phyloP scores from a whole-genome alignment of 2,113 vertebrate species.

The Sterrhoptilus dennistouni region DNA sequence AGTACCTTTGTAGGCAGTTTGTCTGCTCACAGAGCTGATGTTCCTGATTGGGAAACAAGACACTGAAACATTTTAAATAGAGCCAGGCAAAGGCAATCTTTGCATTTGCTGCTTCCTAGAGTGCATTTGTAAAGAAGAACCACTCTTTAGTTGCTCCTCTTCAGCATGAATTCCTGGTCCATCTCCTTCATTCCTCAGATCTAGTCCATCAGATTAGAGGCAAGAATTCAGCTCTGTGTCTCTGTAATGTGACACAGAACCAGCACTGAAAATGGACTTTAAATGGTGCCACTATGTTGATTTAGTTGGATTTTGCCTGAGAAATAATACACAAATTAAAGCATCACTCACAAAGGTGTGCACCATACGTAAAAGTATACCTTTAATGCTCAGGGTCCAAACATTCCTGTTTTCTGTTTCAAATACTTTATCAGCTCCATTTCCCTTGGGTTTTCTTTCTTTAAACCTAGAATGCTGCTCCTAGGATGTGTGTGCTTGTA shows the following conservation, averaged over 20 bases:
- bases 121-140: background rate
- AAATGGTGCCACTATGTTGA: constrained; percentile 36
- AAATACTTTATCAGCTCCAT: background rate
- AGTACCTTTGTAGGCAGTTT: background rate
- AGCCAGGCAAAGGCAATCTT: background rate
- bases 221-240: background rate
- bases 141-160: background rate
- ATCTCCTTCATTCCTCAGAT: background rate
- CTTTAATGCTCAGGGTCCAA: background rate
- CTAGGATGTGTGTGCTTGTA: background rate
- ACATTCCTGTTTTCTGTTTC: background rate
- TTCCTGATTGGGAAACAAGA: background rate
- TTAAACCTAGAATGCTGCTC: background rate
- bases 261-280: constrained; percentile 22
- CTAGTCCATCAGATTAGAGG: background rate
- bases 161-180: background rate
- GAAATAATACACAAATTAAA: constrained; percentile 48
- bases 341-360: background rate
- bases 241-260: background rate
- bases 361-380: background rate
- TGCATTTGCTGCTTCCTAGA: background rate
- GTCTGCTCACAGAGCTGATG: background rate
- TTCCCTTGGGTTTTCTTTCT: background rate
- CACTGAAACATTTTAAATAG: background rate
- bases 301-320: constrained; percentile 52